phyloP scores from a whole-genome alignment of 2,797 vertebrate species.

The Cossypha dichroa region DNA sequence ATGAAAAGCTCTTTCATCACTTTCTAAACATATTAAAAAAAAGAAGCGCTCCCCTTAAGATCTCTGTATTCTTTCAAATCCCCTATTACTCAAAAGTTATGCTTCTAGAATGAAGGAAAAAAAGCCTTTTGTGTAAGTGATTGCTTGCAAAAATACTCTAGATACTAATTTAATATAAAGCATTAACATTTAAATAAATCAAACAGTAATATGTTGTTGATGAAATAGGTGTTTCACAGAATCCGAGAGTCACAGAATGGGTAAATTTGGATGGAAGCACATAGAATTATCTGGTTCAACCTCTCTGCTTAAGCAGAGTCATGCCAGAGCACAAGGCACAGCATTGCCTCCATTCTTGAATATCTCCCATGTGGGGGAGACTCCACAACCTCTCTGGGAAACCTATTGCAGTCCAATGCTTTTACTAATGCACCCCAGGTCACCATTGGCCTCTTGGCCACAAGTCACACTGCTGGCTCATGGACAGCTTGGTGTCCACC shows the following conservation, averaged over 20 bases:
- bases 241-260: not conserved
- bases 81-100: not conserved
- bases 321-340: not conserved
- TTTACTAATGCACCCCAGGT: no score
- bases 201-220: not conserved
- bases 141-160: not conserved
- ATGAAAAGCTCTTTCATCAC: not conserved
- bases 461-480: not conserved
- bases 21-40: not conserved
- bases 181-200: not conserved
- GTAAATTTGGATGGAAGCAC: no score
- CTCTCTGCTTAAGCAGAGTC: not conserved
- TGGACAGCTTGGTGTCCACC: not conserved
- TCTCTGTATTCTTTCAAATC: not conserved
- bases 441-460: not conserved
- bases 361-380: not conserved
- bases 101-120: not conserved
- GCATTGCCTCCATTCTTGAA: not conserved
- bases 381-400: not conserved
- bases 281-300: not conserved
- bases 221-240: not conserved
- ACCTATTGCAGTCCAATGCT: not conserved
- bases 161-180: not conserved
- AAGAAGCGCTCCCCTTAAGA: not conserved
- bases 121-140: not conserved